phyloP scores from a whole-genome alignment of 2,888 invertebrate genomes.

The Philaethria dido region DNA sequence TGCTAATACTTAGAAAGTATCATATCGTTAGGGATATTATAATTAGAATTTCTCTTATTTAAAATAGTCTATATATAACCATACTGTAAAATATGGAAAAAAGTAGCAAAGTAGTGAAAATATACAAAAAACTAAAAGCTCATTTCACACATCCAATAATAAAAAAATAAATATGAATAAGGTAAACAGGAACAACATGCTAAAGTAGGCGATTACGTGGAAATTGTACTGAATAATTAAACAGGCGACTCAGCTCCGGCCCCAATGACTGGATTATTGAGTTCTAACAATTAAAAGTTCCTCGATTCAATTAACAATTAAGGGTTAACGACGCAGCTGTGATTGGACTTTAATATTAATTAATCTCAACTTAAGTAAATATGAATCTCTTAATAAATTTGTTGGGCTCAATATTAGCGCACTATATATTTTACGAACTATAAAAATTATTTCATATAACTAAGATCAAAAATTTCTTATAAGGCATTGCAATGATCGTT shows the following conservation, averaged over 20 bases:
- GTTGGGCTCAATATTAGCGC: slow-evolving; percentile 10
- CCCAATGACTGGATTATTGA: slow-evolving; percentile 63
- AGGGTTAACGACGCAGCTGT: slow-evolving; percentile 61
- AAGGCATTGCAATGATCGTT: no score
- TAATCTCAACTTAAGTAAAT: slow-evolving; percentile 54
- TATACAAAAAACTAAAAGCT: background rate
- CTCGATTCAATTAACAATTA: slow-evolving; percentile 66
- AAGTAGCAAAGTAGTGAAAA: background rate
- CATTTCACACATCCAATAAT: slow-evolving; percentile 2
- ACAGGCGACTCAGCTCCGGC: slow-evolving; percentile 49
- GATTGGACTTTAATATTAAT: slow-evolving; percentile 64
- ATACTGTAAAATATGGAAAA: background rate
- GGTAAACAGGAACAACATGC: slow-evolving; percentile 28
- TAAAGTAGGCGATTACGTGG: slow-evolving; percentile 52
- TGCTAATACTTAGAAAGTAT: slow-evolving; percentile 1
- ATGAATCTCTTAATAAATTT: slow-evolving; percentile 47
- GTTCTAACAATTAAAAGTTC: slow-evolving; percentile 68
- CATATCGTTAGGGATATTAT: background rate
- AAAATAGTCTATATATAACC: no score
- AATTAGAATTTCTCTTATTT: no score
- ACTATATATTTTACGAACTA: no score
- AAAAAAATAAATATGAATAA: slow-evolving; percentile 5
- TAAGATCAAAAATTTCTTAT: no score
- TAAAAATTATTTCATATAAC: no score
- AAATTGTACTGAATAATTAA: slow-evolving; percentile 69